Base-by-base conservation (phyloP, 2,797 vertebrate species). In the Alectoris magna region DNA sequence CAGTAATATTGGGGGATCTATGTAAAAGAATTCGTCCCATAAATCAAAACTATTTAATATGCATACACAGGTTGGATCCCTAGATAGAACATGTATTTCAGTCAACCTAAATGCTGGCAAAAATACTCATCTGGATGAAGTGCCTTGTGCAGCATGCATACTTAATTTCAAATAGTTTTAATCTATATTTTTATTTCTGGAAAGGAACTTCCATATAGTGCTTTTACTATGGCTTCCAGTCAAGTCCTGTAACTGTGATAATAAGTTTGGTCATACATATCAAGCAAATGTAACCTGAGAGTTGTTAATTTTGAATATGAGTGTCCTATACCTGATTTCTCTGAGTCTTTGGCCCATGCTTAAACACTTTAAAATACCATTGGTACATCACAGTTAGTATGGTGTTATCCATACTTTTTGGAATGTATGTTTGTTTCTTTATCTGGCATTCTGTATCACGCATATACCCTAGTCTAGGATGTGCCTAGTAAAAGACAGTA, bases 81-180 rank as follows among this genome's bases (percentile, higher is more conserved):
- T 41, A 69, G 48, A 39, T 0, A 46, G 36, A 75, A 84, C 72
- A 69, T 44, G 9, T 39, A 23, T 62, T 93, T 84, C 73, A 31
- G 41, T 67, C 13, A 55, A 43, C 14, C 34, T 36, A 76, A 87
- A 91, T 26, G 12, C 22, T 87, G 60, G 59, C 13, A 51, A 82
- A 84, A 82, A n/a, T 34, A 74, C 68, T 81, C 0, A 22, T 16
- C 8, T 4, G 62, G 44, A 44, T 83, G 7, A 77, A 58, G 5
- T 56, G 79, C 55, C 31, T 75, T 58, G n/a, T 64, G 17, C 27
- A 23, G 4, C 46, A 1, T 31, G 24, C 58, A 12, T 76, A 18
- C n/a, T 90, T 60, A 71, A 71, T 89, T 95, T 71, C 23, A 66
- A 74, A 49, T 43, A 43, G 14, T 70, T 94, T 24, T 79, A 70